Conservation (phyloP, 2,797 vertebrate species). For the Lepilemur septentrionalis region DNA sequence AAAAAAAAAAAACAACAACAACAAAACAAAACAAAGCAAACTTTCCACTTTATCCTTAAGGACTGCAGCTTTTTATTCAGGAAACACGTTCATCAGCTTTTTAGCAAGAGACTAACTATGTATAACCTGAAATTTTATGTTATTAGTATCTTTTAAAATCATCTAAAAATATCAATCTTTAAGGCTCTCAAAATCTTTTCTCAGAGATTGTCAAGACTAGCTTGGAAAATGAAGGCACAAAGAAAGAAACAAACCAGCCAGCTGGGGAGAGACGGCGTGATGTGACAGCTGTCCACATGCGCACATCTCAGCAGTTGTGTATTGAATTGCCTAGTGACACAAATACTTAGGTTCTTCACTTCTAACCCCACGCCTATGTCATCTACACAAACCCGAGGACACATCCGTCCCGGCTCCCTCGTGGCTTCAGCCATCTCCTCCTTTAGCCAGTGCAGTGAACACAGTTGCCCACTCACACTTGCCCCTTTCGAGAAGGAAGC, state of each 20-base stretch:
- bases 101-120: background rate
- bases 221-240: background rate
- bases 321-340: background rate
- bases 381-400: background rate
- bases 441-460: background rate
- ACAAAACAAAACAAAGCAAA: no score
- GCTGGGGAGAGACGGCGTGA: background rate
- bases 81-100: background rate
- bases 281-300: background rate
- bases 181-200: background rate
- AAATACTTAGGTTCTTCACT: background rate
- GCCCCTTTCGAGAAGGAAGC: background rate
- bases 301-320: background rate
- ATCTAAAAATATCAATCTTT: background rate
- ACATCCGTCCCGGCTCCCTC: background rate
- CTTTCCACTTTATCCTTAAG: background rate
- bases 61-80: background rate
- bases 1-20: background rate
- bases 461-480: fast-evolving
- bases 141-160: background rate
- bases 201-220: background rate
- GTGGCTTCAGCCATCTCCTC: background rate
- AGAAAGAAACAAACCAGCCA: background rate
- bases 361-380: background rate
- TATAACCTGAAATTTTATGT: background rate